Evolutionary conservation across 1,140 invertebrate species (phyloP).

Genomic region (Drosophila pallidifrons): DNA sequence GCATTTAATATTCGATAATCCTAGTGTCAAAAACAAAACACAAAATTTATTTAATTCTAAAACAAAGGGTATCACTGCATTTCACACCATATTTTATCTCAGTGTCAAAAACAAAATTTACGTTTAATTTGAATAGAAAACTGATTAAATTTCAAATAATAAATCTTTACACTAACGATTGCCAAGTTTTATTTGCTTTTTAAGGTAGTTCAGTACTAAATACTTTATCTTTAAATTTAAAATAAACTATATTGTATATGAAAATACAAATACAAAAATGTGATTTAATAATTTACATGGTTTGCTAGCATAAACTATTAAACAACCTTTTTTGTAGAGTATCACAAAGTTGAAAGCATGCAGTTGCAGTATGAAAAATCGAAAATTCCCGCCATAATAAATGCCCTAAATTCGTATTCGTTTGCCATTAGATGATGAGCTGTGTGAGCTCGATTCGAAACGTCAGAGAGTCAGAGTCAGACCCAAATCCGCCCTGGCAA

Average conservation of each 20-base stretch:
- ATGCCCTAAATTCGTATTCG: conserved; percentile 43
- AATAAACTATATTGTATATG: not conserved
- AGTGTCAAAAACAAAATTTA: not conserved
- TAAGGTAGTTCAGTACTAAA: not conserved
- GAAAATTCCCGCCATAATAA: conserved; percentile 33
- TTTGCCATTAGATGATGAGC: conserved; percentile 38
- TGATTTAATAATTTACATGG: not conserved
- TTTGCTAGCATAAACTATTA: too few relatives aligned
- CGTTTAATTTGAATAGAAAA: conserved; percentile 1
- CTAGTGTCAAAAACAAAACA: too few relatives aligned
- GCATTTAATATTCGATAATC: not conserved
- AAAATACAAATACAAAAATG: not conserved
- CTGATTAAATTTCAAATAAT: not conserved
- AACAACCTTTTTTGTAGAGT: not conserved
- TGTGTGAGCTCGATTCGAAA: conserved; percentile 1
- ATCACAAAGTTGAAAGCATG: not conserved
- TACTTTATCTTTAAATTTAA: not conserved
- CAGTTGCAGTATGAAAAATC: not conserved
- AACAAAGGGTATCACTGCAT: too few relatives aligned
- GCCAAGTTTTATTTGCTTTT: not conserved
- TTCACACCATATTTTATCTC: not conserved
- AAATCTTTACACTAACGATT: not conserved
- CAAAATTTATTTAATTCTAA: too few relatives aligned
- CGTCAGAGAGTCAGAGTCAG: not conserved
- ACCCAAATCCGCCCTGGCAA: conserved; percentile 31